Conservation (phyloP, 2,797 vertebrate genomes). For the Anableps anableps region DNA sequence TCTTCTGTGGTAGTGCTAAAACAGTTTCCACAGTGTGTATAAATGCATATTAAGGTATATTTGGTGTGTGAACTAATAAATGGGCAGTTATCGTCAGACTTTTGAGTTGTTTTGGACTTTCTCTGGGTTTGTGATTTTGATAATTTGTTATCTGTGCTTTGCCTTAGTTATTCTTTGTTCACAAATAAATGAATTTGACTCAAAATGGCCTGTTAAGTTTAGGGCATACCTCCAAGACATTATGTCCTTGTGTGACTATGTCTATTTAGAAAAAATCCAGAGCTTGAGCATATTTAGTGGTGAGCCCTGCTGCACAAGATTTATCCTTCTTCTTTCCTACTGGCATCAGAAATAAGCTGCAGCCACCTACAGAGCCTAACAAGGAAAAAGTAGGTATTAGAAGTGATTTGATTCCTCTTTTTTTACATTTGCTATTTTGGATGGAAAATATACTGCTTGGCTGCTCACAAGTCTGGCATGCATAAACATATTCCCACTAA, state of each 20-base stretch:
- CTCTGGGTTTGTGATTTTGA: too few relatives aligned
- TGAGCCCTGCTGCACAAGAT: not conserved
- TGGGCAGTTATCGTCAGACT: too few relatives aligned
- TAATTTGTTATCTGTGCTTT: too few relatives aligned
- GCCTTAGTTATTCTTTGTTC: too few relatives aligned
- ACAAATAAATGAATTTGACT: not conserved
- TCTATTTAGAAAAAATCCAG: not conserved
- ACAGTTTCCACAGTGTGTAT: too few relatives aligned
- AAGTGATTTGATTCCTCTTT: not conserved
- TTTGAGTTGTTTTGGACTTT: too few relatives aligned
- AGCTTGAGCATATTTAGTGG: not conserved
- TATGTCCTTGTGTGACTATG: not conserved
- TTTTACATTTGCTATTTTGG: not conserved
- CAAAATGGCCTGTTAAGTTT: not conserved
- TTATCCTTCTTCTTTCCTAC: not conserved
- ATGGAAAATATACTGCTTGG: not conserved
- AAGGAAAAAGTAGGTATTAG: not conserved
- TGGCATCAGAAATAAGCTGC: not conserved
- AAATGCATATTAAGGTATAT: too few relatives aligned
- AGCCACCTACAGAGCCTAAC: not conserved
- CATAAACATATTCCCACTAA: not conserved
- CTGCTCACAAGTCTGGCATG: not conserved
- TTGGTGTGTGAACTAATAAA: too few relatives aligned
- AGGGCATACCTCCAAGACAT: not conserved
- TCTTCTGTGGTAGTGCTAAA: too few relatives aligned